These are phyloP conservation scores for Philaethria dido DNA, from an alignment of 2,888 invertebrate species.

Conservation along the genomic window DNA sequence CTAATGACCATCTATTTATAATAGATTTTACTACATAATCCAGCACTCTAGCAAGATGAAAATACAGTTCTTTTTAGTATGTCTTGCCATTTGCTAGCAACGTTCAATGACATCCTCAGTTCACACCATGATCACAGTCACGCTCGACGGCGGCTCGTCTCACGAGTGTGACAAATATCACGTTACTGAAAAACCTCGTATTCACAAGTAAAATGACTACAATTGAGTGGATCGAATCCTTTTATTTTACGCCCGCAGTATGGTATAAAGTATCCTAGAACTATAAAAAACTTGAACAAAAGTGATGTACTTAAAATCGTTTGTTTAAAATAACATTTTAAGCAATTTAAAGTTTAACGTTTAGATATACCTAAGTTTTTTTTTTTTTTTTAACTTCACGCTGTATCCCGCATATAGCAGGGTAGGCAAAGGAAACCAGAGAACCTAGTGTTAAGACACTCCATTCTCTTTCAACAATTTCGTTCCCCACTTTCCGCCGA, in stretches of 20 bases:
- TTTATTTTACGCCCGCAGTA: constrained; percentile 10
- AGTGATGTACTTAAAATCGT: not conserved
- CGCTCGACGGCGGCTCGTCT: constrained; percentile 34
- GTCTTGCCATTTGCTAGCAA: not conserved
- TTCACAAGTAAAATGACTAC: constrained; percentile 30
- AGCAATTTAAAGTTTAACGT: too few species aligned
- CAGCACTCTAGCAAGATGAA: not conserved
- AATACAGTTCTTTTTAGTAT: not conserved
- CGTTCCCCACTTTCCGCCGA: too few species aligned
- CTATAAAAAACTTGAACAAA: not conserved
- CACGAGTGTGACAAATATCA: constrained; percentile 41
- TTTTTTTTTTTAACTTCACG: too few species aligned
- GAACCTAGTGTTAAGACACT: too few species aligned
- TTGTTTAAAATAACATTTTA: not conserved
- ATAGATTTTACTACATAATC: not conserved
- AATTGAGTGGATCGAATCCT: constrained; percentile 28
- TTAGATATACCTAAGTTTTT: too few species aligned
- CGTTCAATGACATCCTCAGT: constrained; percentile 40
- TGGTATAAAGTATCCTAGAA: constrained; percentile 9
- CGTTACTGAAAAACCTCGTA: constrained; percentile 35
- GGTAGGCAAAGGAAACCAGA: too few species aligned
- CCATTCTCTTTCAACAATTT: too few species aligned
- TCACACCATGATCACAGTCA: constrained; percentile 40
- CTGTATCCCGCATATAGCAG: too few species aligned
- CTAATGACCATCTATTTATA: not conserved